Evolutionary conservation across 2,888 invertebrate genomes (phyloP).

Genomic region (Apotomis betuletana): DNA sequence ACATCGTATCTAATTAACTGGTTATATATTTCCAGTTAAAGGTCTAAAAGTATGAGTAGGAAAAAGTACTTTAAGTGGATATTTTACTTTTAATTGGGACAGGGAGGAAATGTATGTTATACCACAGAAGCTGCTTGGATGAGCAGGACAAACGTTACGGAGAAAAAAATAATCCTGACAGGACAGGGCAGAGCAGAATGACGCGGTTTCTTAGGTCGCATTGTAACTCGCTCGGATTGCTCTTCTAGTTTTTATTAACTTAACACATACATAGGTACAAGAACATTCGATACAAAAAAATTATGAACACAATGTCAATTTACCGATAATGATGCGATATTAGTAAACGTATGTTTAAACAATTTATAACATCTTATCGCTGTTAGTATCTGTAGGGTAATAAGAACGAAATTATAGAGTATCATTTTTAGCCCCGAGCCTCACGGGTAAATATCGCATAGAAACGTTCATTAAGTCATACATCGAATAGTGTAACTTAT

Average conservation of each 20-base stretch:
- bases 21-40: neutral
- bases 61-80: too few relatives aligned
- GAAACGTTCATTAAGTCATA: slow-evolving; percentile 34
- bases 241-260: too few relatives aligned
- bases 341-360: slow-evolving; percentile 27
- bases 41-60: too few relatives aligned
- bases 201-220: too few relatives aligned
- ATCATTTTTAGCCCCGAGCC: slow-evolving; percentile 35
- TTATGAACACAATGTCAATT: neutral
- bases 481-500: slow-evolving; percentile 15
- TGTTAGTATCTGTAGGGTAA: slow-evolving; percentile 37
- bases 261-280: neutral
- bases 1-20: neutral
- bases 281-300: neutral
- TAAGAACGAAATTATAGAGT: slow-evolving; percentile 36
- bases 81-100: too few relatives aligned
- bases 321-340: slow-evolving; percentile 16
- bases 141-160: too few relatives aligned
- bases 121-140: too few relatives aligned
- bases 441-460: slow-evolving; percentile 34
- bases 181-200: too few relatives aligned
- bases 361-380: slow-evolving; percentile 36
- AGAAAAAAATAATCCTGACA: too few relatives aligned
- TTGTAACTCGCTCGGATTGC: too few relatives aligned
- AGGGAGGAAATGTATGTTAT: too few relatives aligned